Percentiles rank a stretch among this genome's conserved stretches.
phyloP scores from a whole-genome alignment of 1,140 invertebrate species.

The Pinna nobilis region DNA sequence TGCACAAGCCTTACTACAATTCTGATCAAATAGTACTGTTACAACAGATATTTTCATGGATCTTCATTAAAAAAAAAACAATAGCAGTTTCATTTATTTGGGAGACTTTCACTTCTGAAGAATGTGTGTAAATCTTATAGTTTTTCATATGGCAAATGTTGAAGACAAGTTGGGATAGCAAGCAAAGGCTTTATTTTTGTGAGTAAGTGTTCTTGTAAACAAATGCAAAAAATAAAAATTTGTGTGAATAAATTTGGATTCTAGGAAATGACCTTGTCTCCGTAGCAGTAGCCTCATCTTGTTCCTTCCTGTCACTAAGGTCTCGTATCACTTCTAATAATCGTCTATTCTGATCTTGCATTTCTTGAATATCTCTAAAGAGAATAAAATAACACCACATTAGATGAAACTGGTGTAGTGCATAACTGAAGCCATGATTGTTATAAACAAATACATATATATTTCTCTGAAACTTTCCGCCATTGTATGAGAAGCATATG shows the following conservation, averaged over 20 bases:
- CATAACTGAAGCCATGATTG: no score
- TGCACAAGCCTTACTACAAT: no score
- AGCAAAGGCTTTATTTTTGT: neutral
- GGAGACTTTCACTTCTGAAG: no score
- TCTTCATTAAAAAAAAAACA: no score
- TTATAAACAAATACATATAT: neutral
- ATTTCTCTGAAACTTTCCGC: neutral
- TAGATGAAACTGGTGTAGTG: no score
- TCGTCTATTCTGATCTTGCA: conserved; percentile 91
- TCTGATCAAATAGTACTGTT: no score
- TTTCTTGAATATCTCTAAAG: conserved; percentile 85
- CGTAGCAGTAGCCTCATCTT: conserved; percentile 79
- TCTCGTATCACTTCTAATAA: conserved; percentile 87
- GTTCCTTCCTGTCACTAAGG: conserved; percentile 87
- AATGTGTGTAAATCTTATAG: no score
- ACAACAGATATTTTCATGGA: no score
- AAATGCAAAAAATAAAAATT: neutral
- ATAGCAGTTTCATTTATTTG: no score
- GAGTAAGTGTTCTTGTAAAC: neutral
- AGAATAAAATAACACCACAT: conserved; percentile 16
- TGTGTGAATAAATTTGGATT: neutral
- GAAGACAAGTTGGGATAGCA: neutral
- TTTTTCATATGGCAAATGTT: neutral
- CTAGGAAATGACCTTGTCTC: conserved; percentile 56
- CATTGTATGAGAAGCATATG: no score